Conservation (phyloP, 2,797 vertebrate species). For the Poecilia velifera region DNA sequence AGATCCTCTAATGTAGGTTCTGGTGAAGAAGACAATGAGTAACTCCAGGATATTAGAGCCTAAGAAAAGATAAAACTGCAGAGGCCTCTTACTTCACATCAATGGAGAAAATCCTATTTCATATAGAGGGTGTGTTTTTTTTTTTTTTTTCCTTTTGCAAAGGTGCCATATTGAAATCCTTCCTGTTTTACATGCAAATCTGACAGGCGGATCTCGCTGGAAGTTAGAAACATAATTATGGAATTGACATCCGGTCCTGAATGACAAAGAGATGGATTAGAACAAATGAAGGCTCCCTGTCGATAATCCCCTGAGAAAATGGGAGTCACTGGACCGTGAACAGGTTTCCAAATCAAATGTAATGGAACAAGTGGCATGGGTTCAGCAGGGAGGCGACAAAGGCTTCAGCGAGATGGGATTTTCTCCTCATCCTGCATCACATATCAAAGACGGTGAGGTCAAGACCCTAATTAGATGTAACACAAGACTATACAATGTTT, state of each 20-base stretch:
- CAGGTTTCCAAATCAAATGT: slow-evolving; percentile 71
- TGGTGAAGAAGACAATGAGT: slow-evolving; percentile 43
- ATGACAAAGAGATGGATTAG: slow-evolving; percentile 76
- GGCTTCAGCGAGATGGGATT: slow-evolving; percentile 57
- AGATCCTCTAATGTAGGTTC: slow-evolving; percentile 48
- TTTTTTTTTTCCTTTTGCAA: slow-evolving; percentile 1
- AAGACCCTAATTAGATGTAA: slow-evolving; percentile 52
- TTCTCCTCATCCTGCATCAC: slow-evolving; percentile 44
- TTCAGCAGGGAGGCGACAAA: slow-evolving; percentile 59
- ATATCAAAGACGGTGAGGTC: slow-evolving; percentile 49
- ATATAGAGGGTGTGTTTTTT: not conserved
- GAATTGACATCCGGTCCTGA: slow-evolving; percentile 61
- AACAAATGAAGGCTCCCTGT: slow-evolving; percentile 69
- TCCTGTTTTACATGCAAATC: slow-evolving; percentile 49
- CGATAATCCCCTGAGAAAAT: slow-evolving; percentile 75
- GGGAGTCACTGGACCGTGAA: slow-evolving; percentile 69
- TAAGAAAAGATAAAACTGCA: slow-evolving; percentile 16
- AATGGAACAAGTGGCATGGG: slow-evolving; percentile 63
- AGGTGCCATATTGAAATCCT: slow-evolving; percentile 22
- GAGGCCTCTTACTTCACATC: slow-evolving; percentile 31
- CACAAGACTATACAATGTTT: slow-evolving; percentile 38
- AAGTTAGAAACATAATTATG: slow-evolving; percentile 71
- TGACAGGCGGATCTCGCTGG: slow-evolving; percentile 33
- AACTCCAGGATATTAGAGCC: slow-evolving; percentile 35
- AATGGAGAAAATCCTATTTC: slow-evolving; percentile 22